phyloP scores from a whole-genome alignment of 2,888 invertebrate species.

The Meghimatium bilineatum region DNA sequence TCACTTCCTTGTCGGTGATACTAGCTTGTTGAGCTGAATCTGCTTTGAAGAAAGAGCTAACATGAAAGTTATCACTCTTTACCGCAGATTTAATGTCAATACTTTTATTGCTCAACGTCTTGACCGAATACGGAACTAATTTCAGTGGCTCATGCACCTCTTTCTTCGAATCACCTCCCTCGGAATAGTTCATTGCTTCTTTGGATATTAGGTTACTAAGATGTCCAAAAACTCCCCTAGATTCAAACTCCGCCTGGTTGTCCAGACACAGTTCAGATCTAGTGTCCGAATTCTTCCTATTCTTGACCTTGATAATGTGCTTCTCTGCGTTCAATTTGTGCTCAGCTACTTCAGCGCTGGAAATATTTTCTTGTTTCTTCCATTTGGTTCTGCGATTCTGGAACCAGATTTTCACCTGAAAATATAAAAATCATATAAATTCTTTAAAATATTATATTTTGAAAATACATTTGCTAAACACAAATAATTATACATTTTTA shows the following conservation, averaged over 20 bases:
- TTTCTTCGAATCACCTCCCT: neutral
- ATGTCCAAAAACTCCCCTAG: slow-evolving; percentile 34
- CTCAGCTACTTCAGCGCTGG: slow-evolving; percentile 91
- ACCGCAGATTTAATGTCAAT: neutral
- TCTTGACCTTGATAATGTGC: slow-evolving; percentile 58
- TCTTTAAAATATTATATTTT: neutral
- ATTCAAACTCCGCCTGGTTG: slow-evolving; percentile 21
- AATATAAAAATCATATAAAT: slow-evolving; percentile 52
- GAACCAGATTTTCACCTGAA: slow-evolving; percentile 93
- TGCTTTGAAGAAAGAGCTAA: slow-evolving; percentile 2
- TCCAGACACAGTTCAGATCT: slow-evolving; percentile 36
- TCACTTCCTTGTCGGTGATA: slow-evolving; percentile 22
- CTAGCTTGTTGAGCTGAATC: slow-evolving; percentile 22
- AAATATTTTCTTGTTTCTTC: slow-evolving; percentile 95
- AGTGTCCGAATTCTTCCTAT: slow-evolving; percentile 50
- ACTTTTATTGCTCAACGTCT: neutral
- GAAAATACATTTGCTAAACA: too few relatives aligned
- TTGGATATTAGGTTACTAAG: slow-evolving; percentile 24
- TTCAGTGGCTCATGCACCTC: slow-evolving; percentile 13
- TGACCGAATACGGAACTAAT: neutral
- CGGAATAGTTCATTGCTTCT: neutral
- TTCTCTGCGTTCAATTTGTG: slow-evolving; percentile 81
- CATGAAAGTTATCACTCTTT: neutral
- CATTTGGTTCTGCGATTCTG: slow-evolving; percentile 89
- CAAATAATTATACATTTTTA: too few relatives aligned